These are phyloP conservation scores for Ailuropoda melanoleuca DNA, from an alignment of 2,113 vertebrate species.

Conservation along the genomic window DNA sequence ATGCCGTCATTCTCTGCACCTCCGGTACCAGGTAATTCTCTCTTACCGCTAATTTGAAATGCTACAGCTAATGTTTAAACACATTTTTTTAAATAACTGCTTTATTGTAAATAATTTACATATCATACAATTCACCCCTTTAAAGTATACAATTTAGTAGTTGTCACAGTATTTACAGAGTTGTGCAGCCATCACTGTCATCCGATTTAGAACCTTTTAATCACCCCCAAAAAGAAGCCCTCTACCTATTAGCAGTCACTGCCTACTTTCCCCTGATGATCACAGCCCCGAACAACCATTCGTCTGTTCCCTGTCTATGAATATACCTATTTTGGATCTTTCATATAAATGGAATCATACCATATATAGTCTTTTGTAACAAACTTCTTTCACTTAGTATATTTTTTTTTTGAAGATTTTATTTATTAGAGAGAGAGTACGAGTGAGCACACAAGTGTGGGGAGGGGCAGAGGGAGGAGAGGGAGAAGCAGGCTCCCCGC, in stretches of 20 bases:
- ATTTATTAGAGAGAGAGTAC: not conserved
- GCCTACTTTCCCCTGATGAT: not conserved
- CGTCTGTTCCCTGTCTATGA: not conserved
- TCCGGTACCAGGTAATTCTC: slow-evolving; percentile 87
- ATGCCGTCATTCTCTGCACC: slow-evolving; percentile 93
- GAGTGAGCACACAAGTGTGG: not conserved
- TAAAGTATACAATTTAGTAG: not conserved
- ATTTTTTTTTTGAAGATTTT: not conserved
- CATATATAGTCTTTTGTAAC: not conserved
- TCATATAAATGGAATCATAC: not conserved
- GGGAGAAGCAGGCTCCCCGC: too few relatives aligned
- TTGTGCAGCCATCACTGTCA: not conserved
- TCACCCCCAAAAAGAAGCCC: not conserved
- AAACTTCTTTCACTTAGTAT: not conserved
- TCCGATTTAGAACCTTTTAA: not conserved
- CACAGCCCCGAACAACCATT: not conserved
- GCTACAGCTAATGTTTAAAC: not conserved
- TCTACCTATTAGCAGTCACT: not conserved
- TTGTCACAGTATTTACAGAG: not conserved
- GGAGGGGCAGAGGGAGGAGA: not conserved
- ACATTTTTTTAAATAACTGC: not conserved
- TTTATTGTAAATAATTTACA: not conserved
- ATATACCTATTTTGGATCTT: not conserved
- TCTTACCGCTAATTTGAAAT: not conserved
- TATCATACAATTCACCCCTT: not conserved